A percentile compares a stretch with the other conserved stretches of the same genome.
Conservation (phyloP, 2,113 vertebrate species). For the Scophthalmus maximus region DNA sequence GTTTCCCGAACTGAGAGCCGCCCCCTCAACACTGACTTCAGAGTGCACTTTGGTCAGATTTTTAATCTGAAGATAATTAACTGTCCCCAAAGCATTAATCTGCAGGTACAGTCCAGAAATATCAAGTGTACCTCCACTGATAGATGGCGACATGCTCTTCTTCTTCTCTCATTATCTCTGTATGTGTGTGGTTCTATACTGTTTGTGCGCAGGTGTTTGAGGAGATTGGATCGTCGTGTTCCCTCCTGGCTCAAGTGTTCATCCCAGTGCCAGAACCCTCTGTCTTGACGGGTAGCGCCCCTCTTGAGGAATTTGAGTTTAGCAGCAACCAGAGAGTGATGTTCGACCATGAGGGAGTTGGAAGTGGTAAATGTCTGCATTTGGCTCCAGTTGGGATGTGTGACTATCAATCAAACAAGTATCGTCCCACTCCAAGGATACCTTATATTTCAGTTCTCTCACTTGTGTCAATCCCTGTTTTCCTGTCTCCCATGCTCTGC, state of each 20-base stretch:
- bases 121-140: background rate
- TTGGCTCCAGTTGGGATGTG: background rate
- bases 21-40: constrained; percentile 88
- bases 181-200: background rate
- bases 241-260: constrained; percentile 89
- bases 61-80: constrained; percentile 96
- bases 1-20: constrained; percentile 91
- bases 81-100: constrained; percentile 92
- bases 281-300: constrained; percentile 84
- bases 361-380: constrained; percentile 86
- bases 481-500: background rate
- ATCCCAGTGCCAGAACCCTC: constrained; percentile 90
- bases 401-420: no score
- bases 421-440: no score
- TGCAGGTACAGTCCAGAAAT: constrained; percentile 86
- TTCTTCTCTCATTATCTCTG: background rate
- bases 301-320: constrained; percentile 91
- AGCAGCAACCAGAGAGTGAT: constrained; percentile 91
- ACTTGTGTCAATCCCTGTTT: background rate
- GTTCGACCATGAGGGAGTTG: constrained; percentile 94
- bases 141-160: background rate
- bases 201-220: constrained; percentile 88
- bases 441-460: no score
- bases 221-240: constrained; percentile 80
- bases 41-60: constrained; percentile 96